Evolutionary conservation across 1,140 invertebrate genomes (phyloP).

Genomic region (Pseudoatta argentina): DNA sequence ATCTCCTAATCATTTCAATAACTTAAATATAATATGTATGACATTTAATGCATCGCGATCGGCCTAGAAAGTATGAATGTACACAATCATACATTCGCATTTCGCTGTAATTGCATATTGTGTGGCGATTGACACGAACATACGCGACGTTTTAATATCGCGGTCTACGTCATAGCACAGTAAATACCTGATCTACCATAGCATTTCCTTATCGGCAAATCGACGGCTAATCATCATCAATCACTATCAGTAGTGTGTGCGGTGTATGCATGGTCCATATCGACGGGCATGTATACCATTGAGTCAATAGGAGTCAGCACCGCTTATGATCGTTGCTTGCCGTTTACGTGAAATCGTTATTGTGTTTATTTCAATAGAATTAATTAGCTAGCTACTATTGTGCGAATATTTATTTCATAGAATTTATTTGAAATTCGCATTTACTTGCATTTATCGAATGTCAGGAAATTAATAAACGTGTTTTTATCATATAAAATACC

Average conservation of each 20-base stretch:
- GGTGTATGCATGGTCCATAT: constrained; percentile 54
- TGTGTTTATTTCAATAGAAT: constrained; percentile 38
- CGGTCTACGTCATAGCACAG: constrained; percentile 77
- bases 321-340: constrained; percentile 6
- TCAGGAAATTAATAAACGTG: constrained; percentile 1
- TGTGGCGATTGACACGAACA: constrained; percentile 81
- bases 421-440: background rate
- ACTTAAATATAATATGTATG: background rate
- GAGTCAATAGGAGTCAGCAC: background rate
- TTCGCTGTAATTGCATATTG: constrained; percentile 78
- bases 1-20: constrained; percentile 9
- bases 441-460: background rate
- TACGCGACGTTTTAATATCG: constrained; percentile 78
- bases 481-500: background rate
- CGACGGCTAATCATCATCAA: constrained; percentile 86
- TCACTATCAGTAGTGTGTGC: constrained; percentile 79
- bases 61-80: constrained; percentile 6
- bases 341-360: constrained; percentile 19
- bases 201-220: constrained; percentile 84
- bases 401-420: constrained; percentile 7
- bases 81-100: constrained; percentile 15
- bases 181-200: constrained; percentile 66
- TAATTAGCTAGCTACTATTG: constrained; percentile 7
- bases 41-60: background rate
- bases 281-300: background rate